Percentiles rank a stretch among this genome's conserved stretches.
phyloP scores from a whole-genome alignment of 1,140 invertebrate genomes.

The Conopomorpha cramerella region DNA sequence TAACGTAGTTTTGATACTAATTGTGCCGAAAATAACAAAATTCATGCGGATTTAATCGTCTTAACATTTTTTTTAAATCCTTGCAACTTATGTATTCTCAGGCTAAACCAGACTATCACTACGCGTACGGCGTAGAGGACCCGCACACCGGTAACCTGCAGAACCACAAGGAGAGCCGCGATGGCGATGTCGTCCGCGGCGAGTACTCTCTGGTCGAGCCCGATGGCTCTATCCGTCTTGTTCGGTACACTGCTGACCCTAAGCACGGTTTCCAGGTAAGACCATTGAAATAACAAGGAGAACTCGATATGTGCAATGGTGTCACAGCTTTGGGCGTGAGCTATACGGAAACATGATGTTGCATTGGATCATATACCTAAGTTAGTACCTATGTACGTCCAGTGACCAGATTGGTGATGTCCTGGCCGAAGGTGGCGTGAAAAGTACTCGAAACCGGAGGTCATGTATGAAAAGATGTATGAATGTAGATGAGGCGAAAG shows the following conservation, averaged over 20 bases:
- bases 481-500: too few species aligned
- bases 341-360: neutral
- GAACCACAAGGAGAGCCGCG: slow-evolving; percentile 68
- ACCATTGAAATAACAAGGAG: neutral
- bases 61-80: too few species aligned
- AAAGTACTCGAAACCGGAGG: too few species aligned
- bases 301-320: neutral
- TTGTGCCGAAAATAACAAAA: too few species aligned
- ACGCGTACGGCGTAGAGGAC: slow-evolving; percentile 72
- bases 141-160: slow-evolving; percentile 71
- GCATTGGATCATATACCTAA: too few species aligned
- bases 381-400: too few species aligned
- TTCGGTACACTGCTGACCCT: slow-evolving; percentile 62
- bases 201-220: slow-evolving; percentile 66
- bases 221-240: slow-evolving; percentile 57
- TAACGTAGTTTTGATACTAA: too few species aligned
- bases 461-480: too few species aligned
- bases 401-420: too few species aligned
- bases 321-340: neutral
- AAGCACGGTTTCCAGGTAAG: slow-evolving; percentile 53
- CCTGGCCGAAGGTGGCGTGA: neutral
- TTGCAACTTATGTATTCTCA: too few species aligned
- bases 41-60: too few species aligned
- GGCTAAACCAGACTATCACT: slow-evolving; percentile 70
- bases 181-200: slow-evolving; percentile 71